Evolutionary conservation across 2,113 vertebrate genomes (phyloP).

Genomic region (Willisornis vidua): DNA sequence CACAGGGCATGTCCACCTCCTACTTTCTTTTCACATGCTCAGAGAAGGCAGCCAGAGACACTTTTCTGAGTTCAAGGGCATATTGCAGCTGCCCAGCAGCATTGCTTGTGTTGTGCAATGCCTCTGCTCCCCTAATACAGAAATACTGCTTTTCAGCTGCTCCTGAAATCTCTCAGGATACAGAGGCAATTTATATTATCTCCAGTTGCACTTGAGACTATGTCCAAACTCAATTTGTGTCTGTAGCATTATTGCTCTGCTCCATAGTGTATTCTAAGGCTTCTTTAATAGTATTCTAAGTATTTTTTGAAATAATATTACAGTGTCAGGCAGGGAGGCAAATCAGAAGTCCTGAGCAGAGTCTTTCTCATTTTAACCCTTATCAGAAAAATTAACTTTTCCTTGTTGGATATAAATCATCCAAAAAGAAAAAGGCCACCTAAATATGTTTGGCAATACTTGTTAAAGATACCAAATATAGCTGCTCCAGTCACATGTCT

Average conservation of each 20-base stretch:
- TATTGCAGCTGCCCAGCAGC: neutral
- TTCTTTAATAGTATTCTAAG: constrained; percentile 3
- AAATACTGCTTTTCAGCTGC: neutral
- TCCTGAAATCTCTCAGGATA: neutral
- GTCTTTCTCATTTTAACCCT: constrained; percentile 8
- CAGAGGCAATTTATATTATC: neutral
- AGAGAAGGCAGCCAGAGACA: neutral
- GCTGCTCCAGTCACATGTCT: neutral
- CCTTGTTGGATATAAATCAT: neutral
- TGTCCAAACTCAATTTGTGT: constrained; percentile 2
- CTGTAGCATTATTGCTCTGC: neutral
- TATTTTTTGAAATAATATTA: constrained; percentile 12
- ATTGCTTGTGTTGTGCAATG: neutral
- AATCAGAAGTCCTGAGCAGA: constrained; percentile 7
- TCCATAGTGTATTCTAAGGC: neutral
- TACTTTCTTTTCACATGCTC: neutral
- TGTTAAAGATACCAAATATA: neutral
- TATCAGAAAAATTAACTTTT: neutral
- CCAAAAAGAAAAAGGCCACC: neutral
- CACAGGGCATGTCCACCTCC: rapidly evolving
- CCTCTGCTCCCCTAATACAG: neutral
- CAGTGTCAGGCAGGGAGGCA: neutral
- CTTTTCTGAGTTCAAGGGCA: neutral
- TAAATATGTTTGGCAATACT: neutral
- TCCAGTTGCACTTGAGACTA: neutral